Evolutionary conservation across 2,888 invertebrate species (phyloP), one percentile per base, ranked within the genome.

Genomic region (Chromoteleia sp.): DNA sequence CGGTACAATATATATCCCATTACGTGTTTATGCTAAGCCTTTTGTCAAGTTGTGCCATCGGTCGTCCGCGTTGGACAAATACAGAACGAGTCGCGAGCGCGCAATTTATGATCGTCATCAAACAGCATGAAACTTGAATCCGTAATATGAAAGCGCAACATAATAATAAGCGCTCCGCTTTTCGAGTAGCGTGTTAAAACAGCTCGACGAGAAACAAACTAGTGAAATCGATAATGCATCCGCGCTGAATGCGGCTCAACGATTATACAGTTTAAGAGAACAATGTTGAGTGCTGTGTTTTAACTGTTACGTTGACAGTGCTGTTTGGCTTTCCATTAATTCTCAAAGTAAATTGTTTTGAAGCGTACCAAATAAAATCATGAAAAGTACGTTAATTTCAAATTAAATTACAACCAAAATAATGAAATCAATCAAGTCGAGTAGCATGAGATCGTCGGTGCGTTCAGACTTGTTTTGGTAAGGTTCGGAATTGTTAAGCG

Each of bases 41-140:
- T 78, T 79, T 79, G 75, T 79, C 74, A 82, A 74, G 79, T 82
- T 71, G 65, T 52, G 75, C 70, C 70, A 82, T 74, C 73, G 71
- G 50, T 65, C 14, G 71, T 61, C 63, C 56, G 50, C 70, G 59
- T 54, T 78, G 36, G 61, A 79, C 67, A 82, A 78, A 82, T 82
- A 82, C 56, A 25, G 54, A 33, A 68, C 61, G 61, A 48, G 67
- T 74, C 52, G 56, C 65, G 50, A 63, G 68, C 68, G 25, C 68
- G 58, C 59, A 70, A 82, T 82, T 79, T 82, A 82, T 73, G 75
- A 79, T 70, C 78, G 59, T 82, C 78, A 70, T 79, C 78, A 79
- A 82, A 82, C 78, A 78, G 77, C 68, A 70, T 75, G 81, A 81
- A 82, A 82, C 82, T 74, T 73, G 82, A 82, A 78, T 82, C 74